Conservation (phyloP, 2,797 vertebrate species). For the Pipistrellus nathusii region DNA sequence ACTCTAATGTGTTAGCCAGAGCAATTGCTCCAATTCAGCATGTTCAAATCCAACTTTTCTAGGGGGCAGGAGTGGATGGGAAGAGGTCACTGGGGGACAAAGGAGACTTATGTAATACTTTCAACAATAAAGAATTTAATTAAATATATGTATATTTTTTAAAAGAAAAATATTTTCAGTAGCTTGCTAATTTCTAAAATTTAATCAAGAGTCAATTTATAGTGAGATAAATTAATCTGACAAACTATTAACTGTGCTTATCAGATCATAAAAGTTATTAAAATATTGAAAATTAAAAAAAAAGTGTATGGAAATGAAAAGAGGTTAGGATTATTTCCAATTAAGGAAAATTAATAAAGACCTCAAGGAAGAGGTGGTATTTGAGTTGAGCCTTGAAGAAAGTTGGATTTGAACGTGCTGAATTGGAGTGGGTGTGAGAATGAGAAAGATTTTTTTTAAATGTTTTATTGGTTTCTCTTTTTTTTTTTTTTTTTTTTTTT, state of each 20-base stretch:
- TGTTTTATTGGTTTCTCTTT: too few relatives aligned
- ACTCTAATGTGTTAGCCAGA: background rate
- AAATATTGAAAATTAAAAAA: conserved; percentile 56
- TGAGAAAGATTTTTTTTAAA: background rate
- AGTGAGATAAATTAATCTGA: conserved; percentile 25
- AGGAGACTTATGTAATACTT: too few relatives aligned
- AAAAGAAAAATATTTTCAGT: conserved; percentile 32
- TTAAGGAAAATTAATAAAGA: background rate
- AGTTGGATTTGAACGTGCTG: background rate
- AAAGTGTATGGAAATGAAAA: background rate
- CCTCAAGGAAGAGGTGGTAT: background rate
- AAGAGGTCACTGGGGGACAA: too few relatives aligned
- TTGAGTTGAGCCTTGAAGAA: background rate
- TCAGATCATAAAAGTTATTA: conserved; percentile 56
- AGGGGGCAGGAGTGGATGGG: too few relatives aligned
- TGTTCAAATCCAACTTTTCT: too few relatives aligned
- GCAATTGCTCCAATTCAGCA: background rate
- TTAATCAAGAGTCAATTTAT: conserved; percentile 51
- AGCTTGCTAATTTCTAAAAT: conserved; percentile 60
- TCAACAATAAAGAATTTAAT: too few relatives aligned
- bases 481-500: too few relatives aligned
- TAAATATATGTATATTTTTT: too few relatives aligned
- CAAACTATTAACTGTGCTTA: conserved; percentile 43
- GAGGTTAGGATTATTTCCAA: background rate
- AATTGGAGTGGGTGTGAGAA: background rate